Evolutionary conservation across 2,888 invertebrate species (phyloP), one percentile per base, ranked within the genome.

Genomic region (Carterocephalus palaemon): DNA sequence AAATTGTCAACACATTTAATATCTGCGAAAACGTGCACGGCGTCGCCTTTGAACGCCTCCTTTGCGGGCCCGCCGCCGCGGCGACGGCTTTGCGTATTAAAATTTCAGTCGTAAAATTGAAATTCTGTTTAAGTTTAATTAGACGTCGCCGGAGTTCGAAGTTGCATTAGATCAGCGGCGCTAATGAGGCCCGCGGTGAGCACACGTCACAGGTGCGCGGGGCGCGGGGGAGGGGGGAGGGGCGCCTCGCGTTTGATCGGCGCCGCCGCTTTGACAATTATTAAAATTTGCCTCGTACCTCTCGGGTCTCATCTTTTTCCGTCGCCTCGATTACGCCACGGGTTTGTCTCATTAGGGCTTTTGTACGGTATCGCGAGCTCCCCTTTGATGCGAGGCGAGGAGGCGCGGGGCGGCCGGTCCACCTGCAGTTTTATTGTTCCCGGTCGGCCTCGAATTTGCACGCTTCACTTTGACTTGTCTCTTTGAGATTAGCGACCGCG

Each of bases 191-290:
- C 70, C 77, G 80, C 80, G 80, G 78, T 70, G 75, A 69, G 79
- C 81, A 78, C 76, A 80, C 80, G 80, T 78, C 78, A 66, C 80
- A 74, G 75, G 78, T 74, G 74, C 69, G 43, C 17, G 29, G 33
- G 45, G 37, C 40, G 34, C 26, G 37, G 51, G 32, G 46, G 41
- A 42, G 42, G 47, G 45, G 31, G 46, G 53, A 53, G 53, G 49
- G 49, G 37, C 56, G 66, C 76, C 73, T 65, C 67, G 75, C 83
- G 82, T 87, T 87, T 87, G 86, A 86, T 86, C 84, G 85, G 69
- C 72, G 81, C 87, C 86, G 86, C 81, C 85, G 87, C 88, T 88
- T 88, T 88, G 88, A 88, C 88, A 88, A 87, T 88, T 88, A 88
- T 88, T 87, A 88, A 88, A 88, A 88, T 88, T 86, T 82, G 87